Evolutionary conservation across 2,113 vertebrate genomes (phyloP).

Genomic region (Pedetes capensis): DNA sequence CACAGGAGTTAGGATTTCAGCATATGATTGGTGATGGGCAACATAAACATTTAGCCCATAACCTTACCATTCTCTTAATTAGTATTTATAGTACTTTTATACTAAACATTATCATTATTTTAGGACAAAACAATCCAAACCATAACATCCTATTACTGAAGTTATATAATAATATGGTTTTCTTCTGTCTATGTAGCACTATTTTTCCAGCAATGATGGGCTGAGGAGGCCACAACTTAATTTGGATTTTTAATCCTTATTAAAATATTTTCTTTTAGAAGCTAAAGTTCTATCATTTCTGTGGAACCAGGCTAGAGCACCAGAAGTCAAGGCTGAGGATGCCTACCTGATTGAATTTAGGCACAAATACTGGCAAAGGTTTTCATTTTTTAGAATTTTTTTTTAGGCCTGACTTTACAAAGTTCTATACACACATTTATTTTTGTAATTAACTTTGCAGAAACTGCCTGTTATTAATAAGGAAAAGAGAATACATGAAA

Average conservation of each 20-base stretch:
- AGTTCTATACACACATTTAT: neutral
- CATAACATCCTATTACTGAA: neutral
- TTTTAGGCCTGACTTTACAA: neutral
- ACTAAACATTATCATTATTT: too few relatives aligned
- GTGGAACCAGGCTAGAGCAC: fast-evolving
- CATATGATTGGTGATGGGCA: too few relatives aligned
- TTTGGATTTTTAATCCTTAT: neutral
- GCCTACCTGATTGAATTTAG: neutral
- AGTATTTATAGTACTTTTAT: too few relatives aligned
- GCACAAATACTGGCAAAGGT: neutral
- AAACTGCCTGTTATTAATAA: neutral
- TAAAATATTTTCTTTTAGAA: neutral
- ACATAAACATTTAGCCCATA: too few relatives aligned
- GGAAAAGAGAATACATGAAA: neutral
- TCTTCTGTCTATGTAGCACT: neutral
- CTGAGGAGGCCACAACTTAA: fast-evolving
- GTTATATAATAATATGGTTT: neutral
- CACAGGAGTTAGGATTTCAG: too few relatives aligned
- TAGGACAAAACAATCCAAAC: too few relatives aligned
- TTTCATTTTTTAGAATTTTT: neutral
- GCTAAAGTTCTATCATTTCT: neutral
- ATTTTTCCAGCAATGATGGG: neutral
- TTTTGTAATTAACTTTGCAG: neutral
- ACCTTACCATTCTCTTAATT: too few relatives aligned
- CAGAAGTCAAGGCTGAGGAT: neutral